phyloP scores from a whole-genome alignment of 1,140 invertebrate species.

The Drosophila quadrilineata region DNA sequence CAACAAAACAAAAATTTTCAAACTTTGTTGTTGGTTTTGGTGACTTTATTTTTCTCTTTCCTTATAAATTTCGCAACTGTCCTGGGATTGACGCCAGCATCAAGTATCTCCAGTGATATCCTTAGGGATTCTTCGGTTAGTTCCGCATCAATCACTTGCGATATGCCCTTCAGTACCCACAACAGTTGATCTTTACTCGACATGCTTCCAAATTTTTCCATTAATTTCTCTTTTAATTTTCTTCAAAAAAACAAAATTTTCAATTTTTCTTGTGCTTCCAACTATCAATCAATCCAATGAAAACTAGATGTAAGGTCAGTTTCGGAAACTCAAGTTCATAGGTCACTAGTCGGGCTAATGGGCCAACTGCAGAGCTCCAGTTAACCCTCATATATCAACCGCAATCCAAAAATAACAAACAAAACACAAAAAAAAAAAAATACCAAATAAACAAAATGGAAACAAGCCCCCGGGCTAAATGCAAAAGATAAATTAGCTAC shows the following conservation, averaged over 20 bases:
- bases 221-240: too few species aligned
- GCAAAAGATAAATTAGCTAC: conserved; percentile 68
- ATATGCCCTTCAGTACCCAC: too few species aligned
- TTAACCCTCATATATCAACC: conserved; percentile 30
- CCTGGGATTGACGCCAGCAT: neutral
- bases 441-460: too few species aligned
- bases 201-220: neutral
- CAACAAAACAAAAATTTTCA: neutral
- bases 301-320: conserved; percentile 8
- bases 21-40: neutral
- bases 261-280: neutral
- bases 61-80: conserved; percentile 14
- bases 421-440: conserved; percentile 2
- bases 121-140: conserved; percentile 24
- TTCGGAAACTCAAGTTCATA: conserved; percentile 68
- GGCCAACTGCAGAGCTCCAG: conserved; percentile 49
- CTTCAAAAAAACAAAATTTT: neutral
- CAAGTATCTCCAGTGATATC: conserved; percentile 23
- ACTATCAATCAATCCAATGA: conserved; percentile 15
- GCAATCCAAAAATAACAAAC: neutral
- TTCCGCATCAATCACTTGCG: conserved; percentile 11
- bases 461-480: conserved; percentile 40
- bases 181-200: neutral
- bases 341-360: conserved; percentile 31
- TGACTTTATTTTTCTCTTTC: neutral